Conservation (phyloP, 2,113 vertebrate species). For the Odobenus rosmarus region DNA sequence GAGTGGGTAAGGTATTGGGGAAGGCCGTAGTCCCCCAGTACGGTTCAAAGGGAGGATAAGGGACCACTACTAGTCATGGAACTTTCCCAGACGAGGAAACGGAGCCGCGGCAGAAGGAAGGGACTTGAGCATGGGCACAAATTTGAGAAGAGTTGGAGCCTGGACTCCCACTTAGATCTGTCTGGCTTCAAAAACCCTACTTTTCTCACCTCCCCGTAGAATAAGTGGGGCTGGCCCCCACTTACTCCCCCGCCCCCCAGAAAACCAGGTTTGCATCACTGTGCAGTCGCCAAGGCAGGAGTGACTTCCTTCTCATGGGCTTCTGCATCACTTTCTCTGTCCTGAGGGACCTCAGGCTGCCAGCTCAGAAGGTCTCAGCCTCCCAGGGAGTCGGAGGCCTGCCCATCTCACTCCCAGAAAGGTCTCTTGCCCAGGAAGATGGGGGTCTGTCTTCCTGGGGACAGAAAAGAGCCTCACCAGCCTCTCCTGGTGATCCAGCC, state of each 20-base stretch:
- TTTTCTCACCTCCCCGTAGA: not conserved
- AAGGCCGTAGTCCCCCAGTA: not conserved
- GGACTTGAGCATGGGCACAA: not conserved
- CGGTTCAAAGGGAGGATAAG: not conserved
- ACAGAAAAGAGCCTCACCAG: not conserved
- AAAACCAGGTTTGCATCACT: not conserved
- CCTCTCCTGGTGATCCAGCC: not conserved
- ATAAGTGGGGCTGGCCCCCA: not conserved
- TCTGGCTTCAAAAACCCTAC: not conserved
- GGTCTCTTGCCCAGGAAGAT: not conserved
- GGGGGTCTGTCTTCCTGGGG: not conserved
- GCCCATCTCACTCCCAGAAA: not conserved
- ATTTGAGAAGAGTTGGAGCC: not conserved
- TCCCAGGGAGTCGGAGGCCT: not conserved
- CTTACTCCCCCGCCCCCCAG: not conserved
- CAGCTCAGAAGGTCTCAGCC: not conserved
- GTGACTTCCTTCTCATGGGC: not conserved
- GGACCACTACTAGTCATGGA: not conserved
- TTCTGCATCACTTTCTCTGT: not conserved
- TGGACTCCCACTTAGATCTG: not conserved
- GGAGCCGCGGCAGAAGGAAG: not conserved
- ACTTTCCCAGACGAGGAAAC: conserved; percentile 16
- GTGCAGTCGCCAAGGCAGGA: not conserved
- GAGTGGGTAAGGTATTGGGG: not conserved
- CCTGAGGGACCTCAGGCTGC: not conserved